Base-by-base conservation (phyloP, 2,797 vertebrate species). In the Falco berigora region DNA sequence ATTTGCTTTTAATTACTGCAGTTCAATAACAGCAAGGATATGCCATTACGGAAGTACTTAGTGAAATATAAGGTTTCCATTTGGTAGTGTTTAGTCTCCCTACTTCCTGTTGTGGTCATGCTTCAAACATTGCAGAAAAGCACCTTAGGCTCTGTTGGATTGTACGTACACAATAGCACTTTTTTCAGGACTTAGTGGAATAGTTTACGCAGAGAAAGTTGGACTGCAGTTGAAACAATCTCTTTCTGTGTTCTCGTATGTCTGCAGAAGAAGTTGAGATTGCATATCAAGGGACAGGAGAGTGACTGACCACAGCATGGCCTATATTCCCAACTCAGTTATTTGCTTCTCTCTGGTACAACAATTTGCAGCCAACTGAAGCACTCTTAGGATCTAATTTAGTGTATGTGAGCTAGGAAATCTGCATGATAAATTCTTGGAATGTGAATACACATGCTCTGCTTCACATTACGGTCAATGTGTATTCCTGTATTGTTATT, bases 1-100 rank as follows among this genome's bases (percentile, higher is more conserved):
- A 95, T 92, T 92, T 80, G 38, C 36, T 94, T 97, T 95, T 91
- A 94, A 61, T 86, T 84, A 61, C 62, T 76, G 30, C 61, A 53
- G 76, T 83, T 91, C 82, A 89, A 53, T 93, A 94, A 66, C 9
- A 50, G 56, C 67, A 79, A 81, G 73, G 66, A 67, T 49, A 91
- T n/a, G 69, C 42, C 76, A 86, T 91, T 79, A 71, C 5, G 13
- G 77, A 94, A 61, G 47, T 56, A 72, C 22, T 58, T 9, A 7
- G 66, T 85, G 63, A 94, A 92, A 94, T 49, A 90, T 3, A 42
- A 36, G 7, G 13, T 80, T 92, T 88, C 56, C 49, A 61, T 50
- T 64, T 71, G 28, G 21, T 24, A 28, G 36, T 23, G 36, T 74
- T 88, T 88, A 78, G 27, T 83, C 46, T 88, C 66, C 17, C 27